These are phyloP conservation scores for Podiceps cristatus DNA, from an alignment of 2,113 vertebrate genomes.

Conservation along the genomic window DNA sequence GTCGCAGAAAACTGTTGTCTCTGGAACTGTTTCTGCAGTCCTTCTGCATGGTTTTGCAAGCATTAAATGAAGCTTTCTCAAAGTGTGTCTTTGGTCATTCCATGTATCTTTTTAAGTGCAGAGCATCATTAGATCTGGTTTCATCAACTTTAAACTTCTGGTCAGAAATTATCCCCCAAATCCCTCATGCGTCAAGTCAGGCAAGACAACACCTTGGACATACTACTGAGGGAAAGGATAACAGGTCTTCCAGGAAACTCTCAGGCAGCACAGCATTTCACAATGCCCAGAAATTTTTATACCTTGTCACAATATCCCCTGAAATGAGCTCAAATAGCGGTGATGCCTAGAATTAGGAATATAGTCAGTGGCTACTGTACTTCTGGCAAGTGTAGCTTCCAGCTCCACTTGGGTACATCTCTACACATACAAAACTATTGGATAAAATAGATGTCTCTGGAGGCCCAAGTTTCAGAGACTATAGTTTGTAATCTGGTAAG, in stretches of 20 bases:
- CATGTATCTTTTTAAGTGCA: neutral
- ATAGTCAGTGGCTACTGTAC: neutral
- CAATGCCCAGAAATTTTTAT: neutral
- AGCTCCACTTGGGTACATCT: neutral
- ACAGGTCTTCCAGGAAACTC: neutral
- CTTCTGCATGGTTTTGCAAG: neutral
- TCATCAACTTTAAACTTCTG: neutral
- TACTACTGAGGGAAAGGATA: neutral
- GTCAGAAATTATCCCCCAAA: neutral
- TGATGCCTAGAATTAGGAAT: neutral
- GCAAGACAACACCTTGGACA: neutral
- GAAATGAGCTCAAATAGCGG: neutral
- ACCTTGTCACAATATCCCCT: neutral
- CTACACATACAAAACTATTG: neutral
- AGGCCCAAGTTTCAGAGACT: neutral
- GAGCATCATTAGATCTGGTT: neutral
- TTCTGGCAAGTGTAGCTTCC: neutral
- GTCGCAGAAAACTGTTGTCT: neutral
- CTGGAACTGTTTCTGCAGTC: neutral
- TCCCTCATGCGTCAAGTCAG: neutral
- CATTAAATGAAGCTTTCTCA: neutral
- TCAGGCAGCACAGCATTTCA: neutral
- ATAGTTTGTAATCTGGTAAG: neutral
- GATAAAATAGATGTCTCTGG: neutral
- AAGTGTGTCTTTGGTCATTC: neutral